Base-by-base conservation (phyloP, 2,113 vertebrate genomes). In the Desmodus rotundus region DNA sequence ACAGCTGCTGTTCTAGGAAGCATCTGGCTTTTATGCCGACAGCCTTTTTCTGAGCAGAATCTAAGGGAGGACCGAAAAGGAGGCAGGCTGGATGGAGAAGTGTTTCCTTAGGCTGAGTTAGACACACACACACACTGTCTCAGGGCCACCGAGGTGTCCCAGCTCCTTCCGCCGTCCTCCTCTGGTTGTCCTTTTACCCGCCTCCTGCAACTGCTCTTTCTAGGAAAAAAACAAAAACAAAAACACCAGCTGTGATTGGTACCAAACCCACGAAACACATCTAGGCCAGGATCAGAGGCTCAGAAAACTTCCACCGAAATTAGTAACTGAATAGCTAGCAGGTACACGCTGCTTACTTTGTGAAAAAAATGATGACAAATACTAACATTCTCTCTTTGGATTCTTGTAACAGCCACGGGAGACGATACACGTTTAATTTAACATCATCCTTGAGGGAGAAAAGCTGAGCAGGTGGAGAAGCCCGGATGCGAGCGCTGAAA, bases 121-220 rank as follows among this genome's bases (percentile, higher is more conserved):
- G 43, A n/a, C n/a, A 4, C 0, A 15, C 33, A 31, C n/a, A 2
- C 20, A 13, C 0, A 0, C 26, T 61, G 7, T 19, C 5, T 26
- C 1, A 0, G 14, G 38, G 10, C 13, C 4, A 2, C 45, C 8
- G 0, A 1, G 1, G 15, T 16, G 50, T 28, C 47, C 28, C 3
- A 0, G 50, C 28, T 8, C 56, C 14, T 13, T 10, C 5, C 31
- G 15, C 22, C 8, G 12, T 31, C 7, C 1, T 17, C 33, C 52
- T 63, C 41, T 28, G 45, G 41, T 12, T 16, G 41, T 36, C 2
- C 45, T 17, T 0, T 5, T 15, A 2, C 9, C 26, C 20, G 50
- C 41, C 9, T n/a, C 24, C 52, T 24, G 11, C 4, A 1, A 33
- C 43, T 78, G 63, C 65, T 33, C 22, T 85, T 70, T 76, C 70